phyloP scores from a whole-genome alignment of 2,797 vertebrate species.

The Avahi laniger region DNA sequence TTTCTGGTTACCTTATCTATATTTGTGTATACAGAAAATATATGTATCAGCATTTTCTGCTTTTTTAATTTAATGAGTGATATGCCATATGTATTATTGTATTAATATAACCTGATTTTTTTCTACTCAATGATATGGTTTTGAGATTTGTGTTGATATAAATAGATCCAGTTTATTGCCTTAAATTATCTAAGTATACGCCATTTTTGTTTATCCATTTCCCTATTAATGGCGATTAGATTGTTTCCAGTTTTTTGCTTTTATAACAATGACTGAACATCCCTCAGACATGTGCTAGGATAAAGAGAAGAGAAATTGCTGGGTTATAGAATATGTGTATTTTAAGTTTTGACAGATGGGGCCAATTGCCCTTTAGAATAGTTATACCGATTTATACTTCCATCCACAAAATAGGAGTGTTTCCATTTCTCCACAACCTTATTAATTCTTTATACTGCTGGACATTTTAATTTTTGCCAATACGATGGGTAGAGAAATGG shows the following conservation, averaged over 20 bases:
- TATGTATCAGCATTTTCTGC: not conserved
- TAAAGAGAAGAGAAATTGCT: not conserved
- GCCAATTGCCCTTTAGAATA: not conserved
- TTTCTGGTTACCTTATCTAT: not conserved
- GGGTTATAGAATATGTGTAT: not conserved
- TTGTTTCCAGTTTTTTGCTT: not conserved
- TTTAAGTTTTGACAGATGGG: not conserved
- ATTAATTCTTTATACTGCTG: not conserved
- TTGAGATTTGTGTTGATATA: not conserved
- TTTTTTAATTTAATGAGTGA: not conserved
- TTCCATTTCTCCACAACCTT: not conserved
- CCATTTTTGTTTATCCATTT: conserved; percentile 1
- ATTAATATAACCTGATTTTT: not conserved
- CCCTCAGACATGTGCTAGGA: not conserved
- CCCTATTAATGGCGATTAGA: not conserved
- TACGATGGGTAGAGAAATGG: not conserved
- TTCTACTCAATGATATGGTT: not conserved
- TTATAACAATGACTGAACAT: not conserved
- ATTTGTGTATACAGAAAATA: not conserved
- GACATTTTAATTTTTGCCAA: not conserved
- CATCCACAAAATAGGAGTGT: not conserved
- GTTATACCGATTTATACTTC: not conserved
- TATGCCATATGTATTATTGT: not conserved
- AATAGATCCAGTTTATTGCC: not conserved
- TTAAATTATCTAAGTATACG: not conserved